Evolutionary conservation across 1,140 invertebrate genomes (phyloP).

Genomic region (Caenorhabditis elegans): DNA sequence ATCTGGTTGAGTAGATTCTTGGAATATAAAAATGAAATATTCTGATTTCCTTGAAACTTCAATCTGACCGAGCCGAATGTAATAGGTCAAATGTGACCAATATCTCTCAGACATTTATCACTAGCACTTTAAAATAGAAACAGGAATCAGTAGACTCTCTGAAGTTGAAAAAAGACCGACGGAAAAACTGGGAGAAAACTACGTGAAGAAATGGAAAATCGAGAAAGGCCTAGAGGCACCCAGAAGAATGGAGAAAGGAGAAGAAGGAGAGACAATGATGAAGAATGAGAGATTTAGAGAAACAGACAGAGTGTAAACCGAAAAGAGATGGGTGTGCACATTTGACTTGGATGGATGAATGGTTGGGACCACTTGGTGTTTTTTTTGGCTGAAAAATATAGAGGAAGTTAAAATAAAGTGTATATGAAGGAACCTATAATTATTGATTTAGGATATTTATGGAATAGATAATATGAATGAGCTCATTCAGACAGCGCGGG

Average conservation of each 20-base stretch:
- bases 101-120: background rate
- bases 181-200: background rate
- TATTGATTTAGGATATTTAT: too few relatives aligned
- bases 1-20: too few relatives aligned
- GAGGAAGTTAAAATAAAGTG: background rate
- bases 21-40: too few relatives aligned
- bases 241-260: slow-evolving; percentile 7
- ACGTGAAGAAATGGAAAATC: slow-evolving; percentile 18
- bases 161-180: background rate
- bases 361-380: background rate
- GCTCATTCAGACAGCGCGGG: too few relatives aligned
- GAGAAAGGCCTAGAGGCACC: background rate
- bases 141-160: too few relatives aligned
- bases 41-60: too few relatives aligned
- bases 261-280: background rate
- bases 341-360: background rate
- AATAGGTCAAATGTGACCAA: background rate
- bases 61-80: too few relatives aligned
- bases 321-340: background rate
- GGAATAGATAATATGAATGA: too few relatives aligned
- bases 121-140: too few relatives aligned
- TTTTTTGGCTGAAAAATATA: background rate
- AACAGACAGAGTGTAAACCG: background rate
- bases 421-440: too few relatives aligned
- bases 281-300: background rate